Base-by-base conservation (phyloP, 2,888 invertebrate species). In the Microplitis manilae region DNA sequence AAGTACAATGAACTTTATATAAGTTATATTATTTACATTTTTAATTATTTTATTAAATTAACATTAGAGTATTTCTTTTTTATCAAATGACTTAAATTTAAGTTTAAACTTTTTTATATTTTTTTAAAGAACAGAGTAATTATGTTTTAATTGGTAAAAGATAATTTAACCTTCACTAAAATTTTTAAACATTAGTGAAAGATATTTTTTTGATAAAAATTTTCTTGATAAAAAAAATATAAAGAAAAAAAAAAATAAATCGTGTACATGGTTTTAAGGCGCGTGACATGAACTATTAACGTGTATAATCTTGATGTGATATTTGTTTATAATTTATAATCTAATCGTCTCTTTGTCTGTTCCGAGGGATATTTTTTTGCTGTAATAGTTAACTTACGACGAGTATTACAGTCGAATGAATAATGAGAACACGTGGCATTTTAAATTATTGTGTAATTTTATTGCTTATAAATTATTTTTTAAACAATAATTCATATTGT, bases 1-100 rank as follows among this genome's bases (percentile, higher is more conserved):
- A 50, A 30, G 59, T 50, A 73, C 67, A 59, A 67, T 67, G 64
- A 73, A 64, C 72, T 38, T 39, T 64, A 64, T 73, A 72, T 72
- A 9, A 50, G 17, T 62, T 20, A 62, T 62, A 62, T 20, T 62
- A 50, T 50, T 50, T 50, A 50, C 50, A 50, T 50, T 50, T 50
- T 50, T 50, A 50, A 50, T 50, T 17, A 62, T 15, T 62, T 62
- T 62, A 17, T 62, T n/a, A 62, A 50, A 50, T 62, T 15, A 62
- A 62, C n/a, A 62, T 17, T 7, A 62, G n/a, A 15, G n/a, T 50
- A 50, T 50, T 50, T 50, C 13, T 50, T 50, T 30, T 30, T 30
- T 30, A 30, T 30, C 30, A 30, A 30, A 13, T 50, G 8, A 50
- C 0, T 50, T 50, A 8, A 50, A 50, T 50, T 4, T 50, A 8